Evolutionary conservation across 2,888 invertebrate species (phyloP).

Genomic region (Mythimna lalbum): DNA sequence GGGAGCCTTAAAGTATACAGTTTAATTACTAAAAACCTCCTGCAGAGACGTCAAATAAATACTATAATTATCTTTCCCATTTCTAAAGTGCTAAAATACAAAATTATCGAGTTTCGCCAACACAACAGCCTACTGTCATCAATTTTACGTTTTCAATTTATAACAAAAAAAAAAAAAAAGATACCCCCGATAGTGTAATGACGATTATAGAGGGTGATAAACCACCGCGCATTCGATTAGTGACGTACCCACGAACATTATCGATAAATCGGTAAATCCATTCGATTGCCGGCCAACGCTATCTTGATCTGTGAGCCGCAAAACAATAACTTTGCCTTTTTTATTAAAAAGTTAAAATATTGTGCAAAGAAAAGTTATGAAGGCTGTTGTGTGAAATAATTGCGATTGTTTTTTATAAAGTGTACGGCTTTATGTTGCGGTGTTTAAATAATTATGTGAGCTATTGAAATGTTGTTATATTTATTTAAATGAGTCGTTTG

Average conservation of each 20-base stretch:
- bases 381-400: slow-evolving; percentile 49
- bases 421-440: slow-evolving; percentile 18
- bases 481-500: slow-evolving; percentile 28
- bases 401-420: slow-evolving; percentile 51
- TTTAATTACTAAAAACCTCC: background rate
- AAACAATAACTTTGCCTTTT: slow-evolving; percentile 83
- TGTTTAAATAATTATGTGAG: slow-evolving; percentile 43
- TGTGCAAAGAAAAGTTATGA: slow-evolving; percentile 63
- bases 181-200: slow-evolving; percentile 73
- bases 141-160: slow-evolving; percentile 66
- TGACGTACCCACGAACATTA: slow-evolving; percentile 84
- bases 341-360: slow-evolving; percentile 64
- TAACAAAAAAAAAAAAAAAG: slow-evolving; percentile 69
- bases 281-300: slow-evolving; percentile 78
- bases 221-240: slow-evolving; percentile 83
- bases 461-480: slow-evolving; percentile 24
- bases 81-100: slow-evolving; percentile 48
- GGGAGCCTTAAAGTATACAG: background rate
- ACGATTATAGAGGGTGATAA: slow-evolving; percentile 87
- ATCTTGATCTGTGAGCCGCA: slow-evolving; percentile 81
- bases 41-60: slow-evolving; percentile 5
- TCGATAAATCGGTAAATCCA: slow-evolving; percentile 81
- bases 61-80: background rate
- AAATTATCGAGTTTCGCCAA: slow-evolving; percentile 57
- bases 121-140: slow-evolving; percentile 48